A percentile compares a stretch with the other conserved stretches of the same genome.
Evolutionary conservation across 2,797 vertebrate species (phyloP).

Genomic region (Peromyscus eremicus): DNA sequence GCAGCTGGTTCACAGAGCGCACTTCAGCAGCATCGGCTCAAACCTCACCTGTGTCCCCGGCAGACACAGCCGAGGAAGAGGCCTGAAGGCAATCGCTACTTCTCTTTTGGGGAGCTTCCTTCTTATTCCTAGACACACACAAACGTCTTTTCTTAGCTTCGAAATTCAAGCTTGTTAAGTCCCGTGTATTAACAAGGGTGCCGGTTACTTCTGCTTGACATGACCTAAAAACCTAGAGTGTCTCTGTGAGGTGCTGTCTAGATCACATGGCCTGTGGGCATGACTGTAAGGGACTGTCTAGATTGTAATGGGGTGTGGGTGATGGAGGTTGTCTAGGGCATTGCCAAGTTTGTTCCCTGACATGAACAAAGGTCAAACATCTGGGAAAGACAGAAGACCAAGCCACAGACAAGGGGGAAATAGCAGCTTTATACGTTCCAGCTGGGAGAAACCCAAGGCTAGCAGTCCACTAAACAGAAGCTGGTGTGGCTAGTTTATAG

Average conservation of each 20-base stretch:
- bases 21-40: background rate
- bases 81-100: background rate
- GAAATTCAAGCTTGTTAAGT: background rate
- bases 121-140: background rate
- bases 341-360: background rate
- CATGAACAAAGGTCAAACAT: background rate
- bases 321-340: background rate
- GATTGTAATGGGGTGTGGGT: too few species aligned
- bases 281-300: background rate
- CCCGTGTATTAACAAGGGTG: background rate
- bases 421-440: background rate
- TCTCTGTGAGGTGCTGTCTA: background rate
- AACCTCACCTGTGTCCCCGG: background rate
- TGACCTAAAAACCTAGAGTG: background rate
- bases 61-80: background rate
- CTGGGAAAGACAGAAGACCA: background rate
- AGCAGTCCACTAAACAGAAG: background rate
- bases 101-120: background rate
- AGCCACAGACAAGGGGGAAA: too few species aligned
- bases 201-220: too few species aligned
- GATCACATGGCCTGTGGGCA: background rate
- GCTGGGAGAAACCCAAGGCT: background rate
- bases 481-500: background rate
- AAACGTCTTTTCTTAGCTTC: background rate
- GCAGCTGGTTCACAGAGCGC: background rate